Evolutionary conservation across 2,888 invertebrate species (phyloP).

Genomic region (Lissocephala sabroskyi): DNA sequence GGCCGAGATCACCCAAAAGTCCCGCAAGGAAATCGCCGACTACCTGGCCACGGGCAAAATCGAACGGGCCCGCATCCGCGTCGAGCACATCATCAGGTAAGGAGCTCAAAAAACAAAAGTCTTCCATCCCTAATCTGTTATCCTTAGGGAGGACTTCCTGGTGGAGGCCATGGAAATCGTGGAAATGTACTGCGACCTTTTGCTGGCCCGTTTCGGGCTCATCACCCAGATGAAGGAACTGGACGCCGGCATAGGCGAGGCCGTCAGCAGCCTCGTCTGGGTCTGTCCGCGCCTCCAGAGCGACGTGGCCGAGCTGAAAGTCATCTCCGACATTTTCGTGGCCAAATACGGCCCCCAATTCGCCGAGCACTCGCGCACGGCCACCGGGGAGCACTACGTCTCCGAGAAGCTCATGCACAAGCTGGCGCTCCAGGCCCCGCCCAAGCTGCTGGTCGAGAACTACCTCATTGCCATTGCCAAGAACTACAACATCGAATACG

Average conservation of each 20-base stretch:
- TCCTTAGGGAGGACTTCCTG: slow-evolving; percentile 92
- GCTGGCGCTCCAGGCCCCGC: slow-evolving; percentile 94
- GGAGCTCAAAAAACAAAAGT: neutral
- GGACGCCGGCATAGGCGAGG: slow-evolving; percentile 96
- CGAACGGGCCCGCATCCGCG: slow-evolving; percentile 95
- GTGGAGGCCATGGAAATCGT: slow-evolving; percentile 99
- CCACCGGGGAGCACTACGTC: slow-evolving; percentile 89
- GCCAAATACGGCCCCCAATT: slow-evolving; percentile 94
- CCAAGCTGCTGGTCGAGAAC: slow-evolving; percentile 95
- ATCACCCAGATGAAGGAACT: slow-evolving; percentile 97
- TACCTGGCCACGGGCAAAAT: slow-evolving; percentile 89
- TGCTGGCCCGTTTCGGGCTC: slow-evolving; percentile 96
- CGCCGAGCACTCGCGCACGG: slow-evolving; percentile 89
- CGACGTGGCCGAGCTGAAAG: slow-evolving; percentile 84
- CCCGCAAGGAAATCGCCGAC: slow-evolving; percentile 95
- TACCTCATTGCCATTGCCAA: slow-evolving; percentile 95
- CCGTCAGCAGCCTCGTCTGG: slow-evolving; percentile 94
- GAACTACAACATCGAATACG: slow-evolving; percentile 94
- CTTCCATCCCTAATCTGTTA: neutral
- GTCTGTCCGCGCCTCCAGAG: slow-evolving; percentile 93
- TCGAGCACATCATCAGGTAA: slow-evolving; percentile 95
- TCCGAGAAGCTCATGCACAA: slow-evolving; percentile 95
- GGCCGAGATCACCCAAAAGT: slow-evolving; percentile 95
- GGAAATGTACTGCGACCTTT: slow-evolving; percentile 98
- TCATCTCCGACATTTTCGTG: slow-evolving; percentile 90